A percentile compares a stretch with the other conserved stretches of the same genome.
Evolutionary conservation across 1,140 invertebrate genomes (phyloP).

Genomic region (Idris sp.): DNA sequence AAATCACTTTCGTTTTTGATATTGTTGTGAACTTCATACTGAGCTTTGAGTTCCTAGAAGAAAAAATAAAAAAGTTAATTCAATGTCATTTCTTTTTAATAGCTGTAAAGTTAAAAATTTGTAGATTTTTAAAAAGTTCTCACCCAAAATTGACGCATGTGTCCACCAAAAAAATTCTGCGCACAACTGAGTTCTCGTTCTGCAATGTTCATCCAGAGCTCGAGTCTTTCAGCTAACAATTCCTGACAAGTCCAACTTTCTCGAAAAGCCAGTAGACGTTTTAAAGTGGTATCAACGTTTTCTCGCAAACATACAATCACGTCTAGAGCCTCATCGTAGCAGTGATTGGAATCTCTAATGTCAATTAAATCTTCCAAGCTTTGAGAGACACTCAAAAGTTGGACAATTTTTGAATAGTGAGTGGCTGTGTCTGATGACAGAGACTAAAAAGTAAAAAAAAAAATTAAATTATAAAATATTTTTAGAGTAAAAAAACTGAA

Average conservation of each 20-base stretch:
- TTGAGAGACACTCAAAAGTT: constrained; percentile 84
- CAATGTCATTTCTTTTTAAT: too few species aligned
- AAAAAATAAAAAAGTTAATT: constrained; percentile 53
- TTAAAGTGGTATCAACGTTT: constrained; percentile 84
- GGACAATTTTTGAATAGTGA: constrained; percentile 86
- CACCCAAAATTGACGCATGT: constrained; percentile 89
- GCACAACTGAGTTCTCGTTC: constrained; percentile 82
- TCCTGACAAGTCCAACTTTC: constrained; percentile 88
- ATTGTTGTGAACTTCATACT: constrained; percentile 90
- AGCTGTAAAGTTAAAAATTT: too few species aligned
- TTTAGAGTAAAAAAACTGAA: too few species aligned
- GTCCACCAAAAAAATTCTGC: constrained; percentile 80
- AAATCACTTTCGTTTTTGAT: constrained; percentile 84
- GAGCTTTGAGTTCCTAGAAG: constrained; percentile 87
- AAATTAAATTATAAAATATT: constrained; percentile 28
- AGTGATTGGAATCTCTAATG: constrained; percentile 84
- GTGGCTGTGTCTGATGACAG: constrained; percentile 86
- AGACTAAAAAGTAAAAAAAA: too few species aligned
- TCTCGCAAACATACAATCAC: constrained; percentile 85
- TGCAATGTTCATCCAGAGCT: constrained; percentile 85
- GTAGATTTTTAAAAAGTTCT: too few species aligned
- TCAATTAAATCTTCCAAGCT: constrained; percentile 85
- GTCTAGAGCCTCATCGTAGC: constrained; percentile 84
- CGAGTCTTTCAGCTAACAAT: constrained; percentile 83
- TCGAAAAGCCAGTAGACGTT: constrained; percentile 84